Evolutionary conservation across 2,797 vertebrate species (phyloP).

Genomic region (Oceanodroma leucorhoa): DNA sequence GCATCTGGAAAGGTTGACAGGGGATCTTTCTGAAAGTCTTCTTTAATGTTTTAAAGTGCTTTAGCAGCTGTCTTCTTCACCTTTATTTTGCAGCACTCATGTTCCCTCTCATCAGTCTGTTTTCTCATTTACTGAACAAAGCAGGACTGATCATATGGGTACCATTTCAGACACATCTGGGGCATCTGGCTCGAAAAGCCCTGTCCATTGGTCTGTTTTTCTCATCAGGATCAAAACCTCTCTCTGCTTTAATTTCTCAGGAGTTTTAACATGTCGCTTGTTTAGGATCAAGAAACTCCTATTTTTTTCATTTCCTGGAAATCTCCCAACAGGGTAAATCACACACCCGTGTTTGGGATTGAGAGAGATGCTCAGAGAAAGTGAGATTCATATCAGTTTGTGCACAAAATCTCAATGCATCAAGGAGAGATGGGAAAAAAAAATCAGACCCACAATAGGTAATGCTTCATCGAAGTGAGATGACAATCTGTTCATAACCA

Average conservation of each 20-base stretch:
- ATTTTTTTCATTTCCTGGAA: background rate
- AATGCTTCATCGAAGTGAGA: background rate
- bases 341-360: background rate
- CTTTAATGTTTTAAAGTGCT: constrained; percentile 7
- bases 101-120: background rate
- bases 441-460: fast-evolving
- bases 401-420: background rate
- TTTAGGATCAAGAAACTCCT: background rate
- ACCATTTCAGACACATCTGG: background rate
- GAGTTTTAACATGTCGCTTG: background rate
- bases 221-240: background rate
- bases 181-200: background rate
- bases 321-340: background rate
- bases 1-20: background rate
- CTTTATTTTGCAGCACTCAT: background rate
- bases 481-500: background rate
- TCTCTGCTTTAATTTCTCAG: background rate
- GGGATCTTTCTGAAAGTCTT: background rate
- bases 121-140: background rate
- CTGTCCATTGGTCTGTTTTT: background rate
- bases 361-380: background rate
- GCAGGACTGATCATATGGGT: background rate
- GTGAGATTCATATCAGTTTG: background rate
- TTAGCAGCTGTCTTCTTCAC: background rate
- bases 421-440: background rate